Conservation (phyloP, 2,888 invertebrate species). For the Drosophila lacicola region DNA sequence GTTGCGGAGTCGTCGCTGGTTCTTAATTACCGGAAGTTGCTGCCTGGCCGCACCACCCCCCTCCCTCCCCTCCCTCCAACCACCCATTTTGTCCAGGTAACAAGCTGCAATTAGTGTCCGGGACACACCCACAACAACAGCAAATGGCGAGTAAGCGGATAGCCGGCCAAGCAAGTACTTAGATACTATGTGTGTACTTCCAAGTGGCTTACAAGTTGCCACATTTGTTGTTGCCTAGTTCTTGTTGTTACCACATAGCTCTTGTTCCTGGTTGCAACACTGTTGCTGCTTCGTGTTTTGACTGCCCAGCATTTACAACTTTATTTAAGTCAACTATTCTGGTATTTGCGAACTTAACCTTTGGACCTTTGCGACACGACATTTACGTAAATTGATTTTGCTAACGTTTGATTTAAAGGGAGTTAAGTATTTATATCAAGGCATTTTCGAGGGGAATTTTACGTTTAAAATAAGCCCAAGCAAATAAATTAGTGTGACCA, state of each 20-base stretch:
- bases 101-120: constrained; percentile 70
- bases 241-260: neutral
- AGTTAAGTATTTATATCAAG: too few species aligned
- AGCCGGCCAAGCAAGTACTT: constrained; percentile 51
- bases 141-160: constrained; percentile 31
- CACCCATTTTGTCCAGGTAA: constrained; percentile 42
- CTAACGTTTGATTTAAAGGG: too few species aligned
- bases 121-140: constrained; percentile 58
- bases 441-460: too few species aligned
- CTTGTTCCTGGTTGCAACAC: constrained; percentile 17
- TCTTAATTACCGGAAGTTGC: constrained; percentile 75
- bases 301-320: constrained; percentile 62
- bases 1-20: constrained; percentile 33
- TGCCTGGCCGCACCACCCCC: constrained; percentile 8
- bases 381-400: constrained; percentile 11
- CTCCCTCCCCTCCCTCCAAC: neutral
- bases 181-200: constrained; percentile 38
- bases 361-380: neutral
- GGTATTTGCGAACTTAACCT: constrained; percentile 5
- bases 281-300: constrained; percentile 36
- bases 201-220: constrained; percentile 55
- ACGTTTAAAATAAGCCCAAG: too few species aligned
- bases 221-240: constrained; percentile 10
- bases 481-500: too few species aligned
- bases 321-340: constrained; percentile 38